Evolutionary conservation across 2,113 vertebrate species (phyloP), one percentile per base, ranked within the genome.

Genomic region (Corvus cornix): DNA sequence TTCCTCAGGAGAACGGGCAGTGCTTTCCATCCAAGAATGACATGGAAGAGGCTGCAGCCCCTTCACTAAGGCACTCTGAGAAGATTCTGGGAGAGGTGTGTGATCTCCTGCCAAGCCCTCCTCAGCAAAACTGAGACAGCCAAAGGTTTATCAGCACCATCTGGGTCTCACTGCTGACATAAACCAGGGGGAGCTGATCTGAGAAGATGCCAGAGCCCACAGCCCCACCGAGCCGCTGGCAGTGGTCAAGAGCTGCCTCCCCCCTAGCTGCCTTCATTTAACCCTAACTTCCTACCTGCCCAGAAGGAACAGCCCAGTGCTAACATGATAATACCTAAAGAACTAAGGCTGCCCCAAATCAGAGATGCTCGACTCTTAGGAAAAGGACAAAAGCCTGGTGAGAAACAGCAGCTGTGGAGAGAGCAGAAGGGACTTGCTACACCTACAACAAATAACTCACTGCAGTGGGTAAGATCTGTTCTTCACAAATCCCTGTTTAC

Each of bases 221-320:
- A 51, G 84, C 35, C 76, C 55, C 63, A 39, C 9, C 0, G 1
- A 84, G 86, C 26, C 5, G 35, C 9, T 0, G 0, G 27, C 0
- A 0, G 26, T 24, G 44, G 58, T 24, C 31, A 1, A 58, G 82
- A 84, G 70, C 43, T 55, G 62, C 66, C 49, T 18, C 28, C 23
- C 21, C 9, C 13, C 63, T n/a, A 51, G 4, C 35, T 79, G 59
- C 77, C 80, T 41, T 53, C 16, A 30, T 33, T 70, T 19, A 49
- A 85, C 21, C 67, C 28, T 7, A 31, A 16, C 6, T 55, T 48
- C 46, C 22, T 7, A 22, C 6, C 46, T 62, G 37, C 20, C 33
- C 60, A 77, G 55, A 51, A 75, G 55, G 8, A 63, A 41, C 30
- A 52, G 52, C 64, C 44, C 43, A 44, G n/a, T 17, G 22, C 19